A percentile compares a stretch with the other conserved stretches of the same genome.
These are phyloP conservation scores for Ennomos erosarius DNA, from an alignment of 2,888 invertebrate genomes.

Conservation along the genomic window DNA sequence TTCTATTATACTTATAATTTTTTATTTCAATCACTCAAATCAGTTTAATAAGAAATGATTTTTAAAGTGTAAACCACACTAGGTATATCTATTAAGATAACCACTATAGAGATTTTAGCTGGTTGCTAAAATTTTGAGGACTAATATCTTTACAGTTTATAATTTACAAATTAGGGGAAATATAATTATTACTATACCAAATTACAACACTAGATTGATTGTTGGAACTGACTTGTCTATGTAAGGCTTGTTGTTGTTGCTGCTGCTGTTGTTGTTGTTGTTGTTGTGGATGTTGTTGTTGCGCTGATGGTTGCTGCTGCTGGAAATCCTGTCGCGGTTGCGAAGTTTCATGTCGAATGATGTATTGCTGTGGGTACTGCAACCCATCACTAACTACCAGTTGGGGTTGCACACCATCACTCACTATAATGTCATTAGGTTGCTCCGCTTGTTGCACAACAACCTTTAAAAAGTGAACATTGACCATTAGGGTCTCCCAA, in stretches of 20 bases:
- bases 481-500: not conserved
- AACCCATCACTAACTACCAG: conserved; percentile 77
- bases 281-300: conserved; percentile 61
- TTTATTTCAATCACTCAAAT: not conserved
- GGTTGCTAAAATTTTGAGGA: no score
- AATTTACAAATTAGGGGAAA: no score
- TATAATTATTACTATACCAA: no score
- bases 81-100: no score
- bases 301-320: conserved; percentile 62
- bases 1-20: not conserved
- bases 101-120: no score
- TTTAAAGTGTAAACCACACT: no score
- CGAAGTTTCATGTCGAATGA: conserved; percentile 77
- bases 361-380: conserved; percentile 80
- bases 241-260: conserved; percentile 65
- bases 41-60: no score
- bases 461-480: conserved; percentile 56
- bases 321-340: conserved; percentile 68
- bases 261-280: conserved; percentile 61
- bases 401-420: conserved; percentile 75
- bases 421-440: conserved; percentile 83
- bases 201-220: conserved; percentile 2
- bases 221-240: conserved; percentile 57
- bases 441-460: conserved; percentile 83
- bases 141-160: no score